phyloP scores from a whole-genome alignment of 2,888 invertebrate species.

The Ceriagrion tenellum region DNA sequence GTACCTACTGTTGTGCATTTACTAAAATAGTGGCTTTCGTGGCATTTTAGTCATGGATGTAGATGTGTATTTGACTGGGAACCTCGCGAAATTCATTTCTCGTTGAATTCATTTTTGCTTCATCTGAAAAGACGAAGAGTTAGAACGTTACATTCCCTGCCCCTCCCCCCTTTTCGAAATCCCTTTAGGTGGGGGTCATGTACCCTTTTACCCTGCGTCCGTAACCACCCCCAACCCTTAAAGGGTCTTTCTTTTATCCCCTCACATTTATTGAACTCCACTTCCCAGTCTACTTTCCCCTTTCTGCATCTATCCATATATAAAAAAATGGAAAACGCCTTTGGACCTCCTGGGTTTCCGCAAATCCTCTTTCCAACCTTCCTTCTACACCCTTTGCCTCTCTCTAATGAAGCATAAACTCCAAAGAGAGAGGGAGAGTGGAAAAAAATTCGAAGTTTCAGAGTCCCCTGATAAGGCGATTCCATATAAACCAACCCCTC shows the following conservation, averaged over 20 bases:
- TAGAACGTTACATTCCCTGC: no score
- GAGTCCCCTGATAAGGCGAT: neutral
- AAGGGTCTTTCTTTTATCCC: neutral
- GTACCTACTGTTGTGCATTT: no score
- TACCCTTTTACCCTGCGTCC: neutral
- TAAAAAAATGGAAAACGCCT: no score
- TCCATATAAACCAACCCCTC: neutral
- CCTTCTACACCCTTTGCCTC: neutral
- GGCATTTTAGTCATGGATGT: no score
- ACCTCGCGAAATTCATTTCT: no score
- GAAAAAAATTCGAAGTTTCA: neutral
- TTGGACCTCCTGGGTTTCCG: neutral
- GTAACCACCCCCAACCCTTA: neutral
- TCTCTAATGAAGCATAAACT: conserved; percentile 32
- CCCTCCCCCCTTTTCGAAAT: no score
- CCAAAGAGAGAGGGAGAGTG: neutral
- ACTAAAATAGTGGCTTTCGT: no score
- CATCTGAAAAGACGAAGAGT: no score
- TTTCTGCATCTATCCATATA: neutral
- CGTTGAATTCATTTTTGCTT: no score
- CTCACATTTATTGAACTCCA: neutral
- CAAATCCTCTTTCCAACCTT: neutral
- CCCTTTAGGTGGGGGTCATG: no score
- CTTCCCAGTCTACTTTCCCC: neutral
- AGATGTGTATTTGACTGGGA: no score